A percentile compares a stretch with the other conserved stretches of the same genome.
These are phyloP conservation scores for Ormyrus thymus DNA, from an alignment of 2,888 invertebrate genomes.

Conservation along the genomic window DNA sequence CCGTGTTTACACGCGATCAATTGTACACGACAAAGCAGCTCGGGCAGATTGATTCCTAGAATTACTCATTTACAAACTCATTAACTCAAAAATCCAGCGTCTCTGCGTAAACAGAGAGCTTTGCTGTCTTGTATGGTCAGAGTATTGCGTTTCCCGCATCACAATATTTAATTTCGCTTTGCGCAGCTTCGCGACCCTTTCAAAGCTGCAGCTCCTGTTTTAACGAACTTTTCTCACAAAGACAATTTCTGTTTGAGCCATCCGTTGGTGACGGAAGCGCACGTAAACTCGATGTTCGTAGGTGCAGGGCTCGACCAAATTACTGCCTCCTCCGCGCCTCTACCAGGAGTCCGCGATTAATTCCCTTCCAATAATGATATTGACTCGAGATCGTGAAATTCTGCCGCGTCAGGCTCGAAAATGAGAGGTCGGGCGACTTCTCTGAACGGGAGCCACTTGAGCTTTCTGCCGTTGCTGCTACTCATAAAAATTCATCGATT, in stretches of 20 bases:
- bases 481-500: slow-evolving; percentile 14
- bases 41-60: no score
- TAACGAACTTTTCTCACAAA: neutral
- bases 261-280: neutral
- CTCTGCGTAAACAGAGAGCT: no score
- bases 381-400: slow-evolving; percentile 37
- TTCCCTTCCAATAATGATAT: slow-evolving; percentile 23
- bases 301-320: neutral
- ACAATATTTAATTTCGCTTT: no score
- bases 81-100: no score
- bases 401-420: slow-evolving; percentile 39
- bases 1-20: neutral
- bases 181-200: no score
- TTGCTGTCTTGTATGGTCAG: no score
- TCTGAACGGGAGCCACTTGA: slow-evolving; percentile 1
- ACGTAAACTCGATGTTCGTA: neutral
- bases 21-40: neutral
- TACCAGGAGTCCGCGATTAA: slow-evolving; percentile 1
- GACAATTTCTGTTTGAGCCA: neutral
- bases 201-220: neutral
- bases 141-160: no score
- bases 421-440: slow-evolving; percentile 18
- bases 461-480: neutral
- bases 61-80: no score
- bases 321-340: no score